Conservation (phyloP, 2,888 invertebrate genomes). For the Esperia sulphurella region DNA sequence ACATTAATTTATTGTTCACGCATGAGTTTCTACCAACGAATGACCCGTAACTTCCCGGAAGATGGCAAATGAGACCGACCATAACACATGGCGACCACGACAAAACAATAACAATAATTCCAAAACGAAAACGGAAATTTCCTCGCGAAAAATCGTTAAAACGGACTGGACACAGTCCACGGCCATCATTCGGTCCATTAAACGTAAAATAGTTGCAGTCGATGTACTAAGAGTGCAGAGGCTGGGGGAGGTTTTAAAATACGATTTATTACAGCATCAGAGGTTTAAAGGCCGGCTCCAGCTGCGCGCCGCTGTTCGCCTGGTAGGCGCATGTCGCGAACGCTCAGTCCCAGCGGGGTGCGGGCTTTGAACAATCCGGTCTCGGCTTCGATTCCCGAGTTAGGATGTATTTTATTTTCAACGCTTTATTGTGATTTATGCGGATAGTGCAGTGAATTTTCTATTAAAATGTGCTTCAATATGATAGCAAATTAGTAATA, state of each 20-base stretch:
- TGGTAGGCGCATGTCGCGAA: slow-evolving; percentile 45
- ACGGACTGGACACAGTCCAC: slow-evolving; percentile 46
- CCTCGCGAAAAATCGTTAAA: slow-evolving; percentile 60
- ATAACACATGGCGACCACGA: slow-evolving; percentile 26
- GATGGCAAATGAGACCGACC: slow-evolving; percentile 1
- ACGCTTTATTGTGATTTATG: slow-evolving; percentile 1
- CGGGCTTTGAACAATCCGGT: slow-evolving; percentile 34
- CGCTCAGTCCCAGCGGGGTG: slow-evolving; percentile 40
- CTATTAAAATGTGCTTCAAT: background rate
- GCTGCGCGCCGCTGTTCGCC: slow-evolving; percentile 38
- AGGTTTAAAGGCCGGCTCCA: slow-evolving; percentile 35
- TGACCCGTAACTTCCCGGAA: slow-evolving; percentile 1
- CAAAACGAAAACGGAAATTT: slow-evolving; percentile 54
- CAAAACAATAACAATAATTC: slow-evolving; percentile 63
- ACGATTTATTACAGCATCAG: slow-evolving; percentile 54
- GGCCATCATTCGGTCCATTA: slow-evolving; percentile 69
- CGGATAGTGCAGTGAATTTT: background rate
- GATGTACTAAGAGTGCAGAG: slow-evolving; percentile 27
- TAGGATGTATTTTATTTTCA: slow-evolving; percentile 2
- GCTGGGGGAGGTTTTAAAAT: slow-evolving; percentile 43
- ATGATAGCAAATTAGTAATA: background rate
- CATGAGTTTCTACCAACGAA: background rate
- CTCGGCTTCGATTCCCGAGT: slow-evolving; percentile 29
- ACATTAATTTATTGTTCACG: background rate
- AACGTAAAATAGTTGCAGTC: slow-evolving; percentile 66